Conservation (phyloP, 1,140 invertebrate genomes). For the Myzus persicae region DNA sequence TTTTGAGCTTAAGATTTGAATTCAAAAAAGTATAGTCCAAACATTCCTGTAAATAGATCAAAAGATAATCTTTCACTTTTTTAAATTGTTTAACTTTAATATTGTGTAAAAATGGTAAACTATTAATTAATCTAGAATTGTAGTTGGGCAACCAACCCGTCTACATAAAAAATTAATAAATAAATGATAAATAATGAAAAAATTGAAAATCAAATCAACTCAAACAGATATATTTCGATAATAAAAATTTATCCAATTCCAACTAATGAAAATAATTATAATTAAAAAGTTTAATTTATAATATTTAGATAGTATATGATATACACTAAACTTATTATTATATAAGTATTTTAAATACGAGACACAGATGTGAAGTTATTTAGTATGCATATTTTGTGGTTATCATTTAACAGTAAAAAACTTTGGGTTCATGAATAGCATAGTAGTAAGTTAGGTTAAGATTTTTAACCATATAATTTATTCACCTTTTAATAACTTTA, state of each 20-base stretch:
- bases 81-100: too few relatives aligned
- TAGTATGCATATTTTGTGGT: neutral
- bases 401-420: conserved; percentile 16
- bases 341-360: neutral
- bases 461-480: neutral
- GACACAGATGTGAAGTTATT: neutral
- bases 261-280: neutral
- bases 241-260: neutral
- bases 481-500: conserved; percentile 14
- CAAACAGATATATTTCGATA: neutral
- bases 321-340: neutral
- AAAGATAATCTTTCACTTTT: too few relatives aligned
- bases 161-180: too few relatives aligned
- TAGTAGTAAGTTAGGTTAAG: neutral
- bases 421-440: conserved; percentile 1
- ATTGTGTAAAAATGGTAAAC: too few relatives aligned
- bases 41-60: too few relatives aligned
- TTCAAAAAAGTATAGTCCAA: too few relatives aligned
- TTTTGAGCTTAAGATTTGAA: neutral
- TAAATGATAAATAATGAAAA: neutral
- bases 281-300: neutral
- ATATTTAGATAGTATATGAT: conserved; percentile 7
- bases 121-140: too few relatives aligned
- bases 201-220: neutral
- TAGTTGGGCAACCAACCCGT: too few relatives aligned